A percentile compares a stretch with the other conserved stretches of the same genome.
These are phyloP conservation scores for Ispidina lecontei DNA, from an alignment of 2,797 vertebrate genomes.

Conservation along the genomic window DNA sequence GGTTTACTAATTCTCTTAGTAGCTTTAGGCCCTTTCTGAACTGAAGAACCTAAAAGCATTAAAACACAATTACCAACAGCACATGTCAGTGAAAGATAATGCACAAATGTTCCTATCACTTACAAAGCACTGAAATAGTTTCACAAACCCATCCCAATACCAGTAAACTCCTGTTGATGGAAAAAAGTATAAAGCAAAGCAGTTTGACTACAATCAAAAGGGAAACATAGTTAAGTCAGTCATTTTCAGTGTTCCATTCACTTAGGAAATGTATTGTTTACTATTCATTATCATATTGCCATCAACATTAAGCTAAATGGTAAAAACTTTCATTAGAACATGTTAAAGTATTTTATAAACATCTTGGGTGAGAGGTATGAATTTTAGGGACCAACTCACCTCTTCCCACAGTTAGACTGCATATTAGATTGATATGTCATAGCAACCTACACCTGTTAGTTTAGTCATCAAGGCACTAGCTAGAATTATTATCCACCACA, in stretches of 20 bases:
- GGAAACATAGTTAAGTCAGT: not conserved
- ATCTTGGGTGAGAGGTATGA: not conserved
- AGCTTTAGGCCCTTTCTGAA: constrained; percentile 63
- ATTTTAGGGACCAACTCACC: not conserved
- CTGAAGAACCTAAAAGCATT: constrained; percentile 62
- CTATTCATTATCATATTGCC: not conserved
- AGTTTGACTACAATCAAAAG: not conserved
- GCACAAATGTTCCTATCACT: not conserved
- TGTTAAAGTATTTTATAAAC: not conserved
- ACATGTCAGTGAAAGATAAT: not conserved
- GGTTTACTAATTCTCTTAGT: constrained; percentile 76
- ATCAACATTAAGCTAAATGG: not conserved
- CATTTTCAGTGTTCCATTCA: not conserved
- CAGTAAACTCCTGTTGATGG: not conserved
- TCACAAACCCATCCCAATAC: not conserved
- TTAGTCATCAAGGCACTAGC: not conserved
- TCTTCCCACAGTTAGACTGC: not conserved
- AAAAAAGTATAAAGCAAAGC: not conserved
- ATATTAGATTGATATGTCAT: not conserved
- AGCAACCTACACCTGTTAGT: not conserved
- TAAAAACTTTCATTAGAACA: not conserved
- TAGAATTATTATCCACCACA: not conserved
- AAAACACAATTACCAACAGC: not conserved
- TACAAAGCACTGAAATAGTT: not conserved
- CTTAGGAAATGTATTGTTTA: not conserved